These are phyloP conservation scores for Ormyrus rosae DNA, from an alignment of 2,888 invertebrate species.

Conservation along the genomic window DNA sequence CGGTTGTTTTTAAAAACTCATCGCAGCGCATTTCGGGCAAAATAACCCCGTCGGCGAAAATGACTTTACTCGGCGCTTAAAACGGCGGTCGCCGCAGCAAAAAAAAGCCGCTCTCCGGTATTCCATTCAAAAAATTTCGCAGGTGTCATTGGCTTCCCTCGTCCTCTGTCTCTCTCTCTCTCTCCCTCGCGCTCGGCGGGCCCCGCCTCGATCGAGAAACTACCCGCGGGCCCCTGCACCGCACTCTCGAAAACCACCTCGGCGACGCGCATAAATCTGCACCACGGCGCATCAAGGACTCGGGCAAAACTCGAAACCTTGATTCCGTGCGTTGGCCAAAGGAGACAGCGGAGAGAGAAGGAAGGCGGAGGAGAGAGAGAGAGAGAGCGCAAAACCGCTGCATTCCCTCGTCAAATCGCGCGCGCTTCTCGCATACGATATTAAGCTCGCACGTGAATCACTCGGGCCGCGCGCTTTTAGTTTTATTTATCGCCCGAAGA, in stretches of 20 bases:
- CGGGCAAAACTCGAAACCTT: slow-evolving; percentile 33
- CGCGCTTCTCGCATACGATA: too few relatives aligned
- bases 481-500: too few relatives aligned
- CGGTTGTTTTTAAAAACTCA: too few relatives aligned
- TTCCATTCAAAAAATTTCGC: slow-evolving; percentile 4
- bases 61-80: too few relatives aligned
- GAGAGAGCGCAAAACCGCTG: not conserved
- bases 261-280: slow-evolving; percentile 38
- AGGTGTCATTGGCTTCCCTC: slow-evolving; percentile 41
- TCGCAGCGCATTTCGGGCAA: too few relatives aligned
- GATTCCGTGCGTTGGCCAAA: slow-evolving; percentile 15
- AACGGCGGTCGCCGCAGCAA: too few relatives aligned
- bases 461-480: too few relatives aligned
- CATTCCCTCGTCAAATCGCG: too few relatives aligned
- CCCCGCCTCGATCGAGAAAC: slow-evolving; percentile 19
- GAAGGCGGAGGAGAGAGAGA: not conserved
- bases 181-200: not conserved
- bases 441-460: too few relatives aligned
- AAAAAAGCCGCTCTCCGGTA: too few relatives aligned
- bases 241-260: slow-evolving; percentile 28
- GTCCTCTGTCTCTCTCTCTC: too few relatives aligned
- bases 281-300: slow-evolving; percentile 24
- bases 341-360: not conserved
- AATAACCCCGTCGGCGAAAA: too few relatives aligned
- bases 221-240: slow-evolving; percentile 6